Evolutionary conservation across 2,888 invertebrate species (phyloP), one percentile per base, ranked within the genome.

Genomic region (Anthoptus insignis): DNA sequence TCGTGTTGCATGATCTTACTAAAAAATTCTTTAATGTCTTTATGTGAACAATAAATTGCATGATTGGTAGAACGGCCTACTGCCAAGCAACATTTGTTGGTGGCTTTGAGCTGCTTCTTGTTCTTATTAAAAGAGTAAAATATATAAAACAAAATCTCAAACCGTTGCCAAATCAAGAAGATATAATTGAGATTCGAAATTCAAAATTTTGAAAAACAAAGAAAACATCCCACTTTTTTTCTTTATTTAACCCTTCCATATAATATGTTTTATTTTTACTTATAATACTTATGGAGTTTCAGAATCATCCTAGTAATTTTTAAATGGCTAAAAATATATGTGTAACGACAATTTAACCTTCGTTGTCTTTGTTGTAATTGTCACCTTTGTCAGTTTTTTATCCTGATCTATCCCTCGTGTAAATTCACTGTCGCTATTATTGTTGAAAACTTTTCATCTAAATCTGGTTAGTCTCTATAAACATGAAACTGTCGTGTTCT

Each of bases 41-140:
- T 82, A 84, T 87, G 88, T 89, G 84, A 81, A 86, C 27, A 3
- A 32, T 81, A 85, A 81, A 86, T 75, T 89, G 91, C 91, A 91
- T 92, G 92, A 85, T 88, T 88, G 87, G 88, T 91, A 90, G 89
- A 87, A 88, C 86, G 89, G 91, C 90, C 87, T 86, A 85, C 85
- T 81, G 87, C 90, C 89, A 86, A 85, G 86, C 84, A 82, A 70
- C 73, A 73, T 78, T 73, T 81, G 82, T 82, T 82, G 84, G 87
- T 87, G 86, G 86, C 87, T 88, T 88, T 79, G 80, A 81, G 87
- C 89, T 89, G 89, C 88, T 89, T 89, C 79, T 78, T 87, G 83
- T 82, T 81, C 79, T 29, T 54, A 34, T 56, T 37, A 8, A 56
- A 63, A 56, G 29, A 39, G 13, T 19, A 29, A 11, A 60, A 27